Percentiles rank a stretch among this genome's conserved stretches.
Evolutionary conservation across 1,140 invertebrate genomes (phyloP).

Genomic region (Drosophila pseudoobscura): DNA sequence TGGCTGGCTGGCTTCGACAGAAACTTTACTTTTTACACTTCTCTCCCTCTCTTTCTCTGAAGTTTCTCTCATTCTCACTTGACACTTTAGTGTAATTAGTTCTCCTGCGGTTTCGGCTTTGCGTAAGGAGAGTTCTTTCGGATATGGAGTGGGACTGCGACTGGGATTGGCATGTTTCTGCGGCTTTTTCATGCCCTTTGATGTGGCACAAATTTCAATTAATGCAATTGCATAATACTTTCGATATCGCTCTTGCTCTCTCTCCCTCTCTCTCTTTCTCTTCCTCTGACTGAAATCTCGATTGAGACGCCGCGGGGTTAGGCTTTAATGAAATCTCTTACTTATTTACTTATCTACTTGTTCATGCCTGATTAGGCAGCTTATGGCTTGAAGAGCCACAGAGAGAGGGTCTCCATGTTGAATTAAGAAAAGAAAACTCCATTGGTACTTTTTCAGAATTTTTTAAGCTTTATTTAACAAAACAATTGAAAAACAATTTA

Average conservation of each 20-base stretch:
- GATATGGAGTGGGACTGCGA: neutral
- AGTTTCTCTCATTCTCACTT: slow-evolving; percentile 15
- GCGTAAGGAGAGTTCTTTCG: too few relatives aligned
- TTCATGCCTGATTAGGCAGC: slow-evolving; percentile 18
- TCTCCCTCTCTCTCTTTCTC: neutral
- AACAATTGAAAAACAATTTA: slow-evolving; percentile 27
- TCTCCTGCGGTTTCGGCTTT: slow-evolving; percentile 13
- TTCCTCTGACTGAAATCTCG: too few relatives aligned
- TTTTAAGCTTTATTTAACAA: too few relatives aligned
- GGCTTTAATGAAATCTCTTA: neutral
- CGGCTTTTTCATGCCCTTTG: slow-evolving; percentile 47
- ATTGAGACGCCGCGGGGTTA: neutral
- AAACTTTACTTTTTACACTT: slow-evolving; percentile 15
- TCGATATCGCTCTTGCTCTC: neutral
- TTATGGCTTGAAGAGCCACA: neutral
- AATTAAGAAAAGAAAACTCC: neutral
- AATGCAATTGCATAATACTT: slow-evolving; percentile 57
- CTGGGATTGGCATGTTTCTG: slow-evolving; percentile 20
- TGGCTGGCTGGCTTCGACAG: slow-evolving; percentile 34
- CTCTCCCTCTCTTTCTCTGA: neutral
- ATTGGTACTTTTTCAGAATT: neutral
- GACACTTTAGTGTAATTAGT: slow-evolving; percentile 58
- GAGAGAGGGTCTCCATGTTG: neutral
- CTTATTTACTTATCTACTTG: slow-evolving; percentile 12
- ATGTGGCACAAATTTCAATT: slow-evolving; percentile 67